Evolutionary conservation across 2,888 invertebrate genomes (phyloP), one percentile per base, ranked within the genome.

Genomic region (Tachina grossa): DNA sequence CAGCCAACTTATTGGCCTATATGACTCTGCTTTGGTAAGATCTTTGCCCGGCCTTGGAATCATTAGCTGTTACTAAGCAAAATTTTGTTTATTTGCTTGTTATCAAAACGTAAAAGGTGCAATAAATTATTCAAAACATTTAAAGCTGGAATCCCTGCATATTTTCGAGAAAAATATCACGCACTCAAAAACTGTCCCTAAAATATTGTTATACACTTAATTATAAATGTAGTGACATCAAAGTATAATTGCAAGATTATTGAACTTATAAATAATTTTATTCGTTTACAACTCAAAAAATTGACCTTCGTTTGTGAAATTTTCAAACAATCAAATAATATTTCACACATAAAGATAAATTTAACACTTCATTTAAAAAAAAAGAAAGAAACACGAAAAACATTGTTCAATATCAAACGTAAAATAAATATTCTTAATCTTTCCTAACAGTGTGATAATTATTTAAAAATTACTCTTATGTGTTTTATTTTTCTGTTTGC

Each of bases 251-350:
- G 45, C n/a, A 43, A 51, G 78, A 31, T 6, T 71, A 78, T 78
- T 69, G 45, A 78, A 71, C 78, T 55, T 78, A 16, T 59, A 31
- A 71, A 53, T 45, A 59, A 69, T 61, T 65, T 22, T 8, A 49
- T 59, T 68, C 9, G 16, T 45, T 69, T 19, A 43, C 13, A 22
- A 10, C 19, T 49, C 9, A 51, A 16, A 53, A n/a, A 76, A 22
- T 57, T 47, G 43, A 57, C 76, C 77, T 59, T 59, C 68, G 41
- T 22, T 49, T 43, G n/a, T 51, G 16, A 31, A 22, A n/a, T 43
- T 31, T 31, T 43, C 68, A 41, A n/a, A 45, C 22, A 51, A 63
- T 11, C 53, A 53, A 47, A 66, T 13, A 57, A n/a, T n/a, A n/a
- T 22, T 55, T 75, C 45, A 47, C 16, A 49, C 10, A 77, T 59